phyloP scores from a whole-genome alignment of 2,113 vertebrate species.

The Hiodon alosoides region DNA sequence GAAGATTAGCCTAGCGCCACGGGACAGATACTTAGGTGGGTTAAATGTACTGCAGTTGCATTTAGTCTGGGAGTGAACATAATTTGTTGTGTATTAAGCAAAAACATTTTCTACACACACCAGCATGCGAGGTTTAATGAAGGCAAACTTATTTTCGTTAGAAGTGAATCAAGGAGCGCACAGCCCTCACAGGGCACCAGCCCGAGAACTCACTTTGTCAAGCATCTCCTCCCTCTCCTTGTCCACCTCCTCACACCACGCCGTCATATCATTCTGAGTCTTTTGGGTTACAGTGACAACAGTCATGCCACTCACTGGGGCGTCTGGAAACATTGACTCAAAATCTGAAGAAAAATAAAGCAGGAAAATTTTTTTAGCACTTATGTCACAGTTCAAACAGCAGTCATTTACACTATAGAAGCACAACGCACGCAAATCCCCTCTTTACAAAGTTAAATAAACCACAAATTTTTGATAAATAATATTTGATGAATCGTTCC shows the following conservation, averaged over 20 bases:
- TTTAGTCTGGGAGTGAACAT: too few relatives aligned
- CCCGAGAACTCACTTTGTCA: slow-evolving; percentile 63
- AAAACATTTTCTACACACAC: too few relatives aligned
- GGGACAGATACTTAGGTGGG: too few relatives aligned
- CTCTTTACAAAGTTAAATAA: too few relatives aligned
- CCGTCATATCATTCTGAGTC: slow-evolving; percentile 78
- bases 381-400: background rate
- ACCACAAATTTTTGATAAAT: too few relatives aligned
- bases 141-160: too few relatives aligned
- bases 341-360: slow-evolving; percentile 65
- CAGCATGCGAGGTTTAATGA: too few relatives aligned
- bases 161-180: background rate
- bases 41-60: too few relatives aligned
- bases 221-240: slow-evolving; percentile 77
- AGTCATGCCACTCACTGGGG: slow-evolving; percentile 55
- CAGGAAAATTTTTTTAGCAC: background rate
- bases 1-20: too few relatives aligned
- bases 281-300: slow-evolving; percentile 86
- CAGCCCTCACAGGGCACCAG: background rate
- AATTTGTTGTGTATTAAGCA: too few relatives aligned
- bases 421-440: background rate
- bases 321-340: slow-evolving; percentile 79
- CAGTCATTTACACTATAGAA: background rate
- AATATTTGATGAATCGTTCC: too few relatives aligned
- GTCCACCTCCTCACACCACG: slow-evolving; percentile 79